Conservation (phyloP, 2,113 vertebrate genomes). For the Proterorhinus semilunaris region DNA sequence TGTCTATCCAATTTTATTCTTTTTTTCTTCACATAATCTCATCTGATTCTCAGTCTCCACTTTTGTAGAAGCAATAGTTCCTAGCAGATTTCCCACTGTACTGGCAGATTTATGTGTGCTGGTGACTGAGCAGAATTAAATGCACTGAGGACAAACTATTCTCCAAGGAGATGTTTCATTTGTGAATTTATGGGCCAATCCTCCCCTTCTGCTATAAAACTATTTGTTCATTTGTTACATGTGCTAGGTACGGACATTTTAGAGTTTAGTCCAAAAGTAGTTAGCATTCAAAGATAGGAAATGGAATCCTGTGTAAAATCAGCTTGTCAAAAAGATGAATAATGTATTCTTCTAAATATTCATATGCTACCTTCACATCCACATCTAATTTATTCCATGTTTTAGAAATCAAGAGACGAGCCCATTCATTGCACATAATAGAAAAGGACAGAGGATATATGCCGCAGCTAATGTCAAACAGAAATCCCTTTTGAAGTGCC, state of each 20-base stretch:
- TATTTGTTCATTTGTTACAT: not conserved
- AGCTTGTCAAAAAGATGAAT: too few species aligned
- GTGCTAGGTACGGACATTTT: not conserved
- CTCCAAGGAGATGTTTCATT: not conserved
- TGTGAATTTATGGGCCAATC: not conserved
- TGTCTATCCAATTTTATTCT: slow-evolving; percentile 12
- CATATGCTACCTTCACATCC: not conserved
- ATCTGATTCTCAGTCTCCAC: slow-evolving; percentile 8
- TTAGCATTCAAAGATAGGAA: not conserved
- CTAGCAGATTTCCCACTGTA: too few species aligned
- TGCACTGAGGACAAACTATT: not conserved
- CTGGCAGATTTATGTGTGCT: not conserved
- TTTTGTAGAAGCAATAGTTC: not conserved
- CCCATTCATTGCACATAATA: not conserved
- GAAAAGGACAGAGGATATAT: not conserved
- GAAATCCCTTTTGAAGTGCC: not conserved
- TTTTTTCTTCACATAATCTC: slow-evolving; percentile 2
- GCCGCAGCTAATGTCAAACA: not conserved
- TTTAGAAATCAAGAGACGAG: not conserved
- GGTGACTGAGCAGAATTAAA: not conserved
- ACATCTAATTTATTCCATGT: not conserved
- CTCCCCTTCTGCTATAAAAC: not conserved
- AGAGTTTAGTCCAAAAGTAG: not conserved
- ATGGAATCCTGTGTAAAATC: too few species aligned
- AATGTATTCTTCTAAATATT: not conserved